Percentiles rank a stretch among this genome's conserved stretches.
Evolutionary conservation across 1,140 invertebrate genomes (phyloP).

Genomic region (Dendrolimus kikuchii): DNA sequence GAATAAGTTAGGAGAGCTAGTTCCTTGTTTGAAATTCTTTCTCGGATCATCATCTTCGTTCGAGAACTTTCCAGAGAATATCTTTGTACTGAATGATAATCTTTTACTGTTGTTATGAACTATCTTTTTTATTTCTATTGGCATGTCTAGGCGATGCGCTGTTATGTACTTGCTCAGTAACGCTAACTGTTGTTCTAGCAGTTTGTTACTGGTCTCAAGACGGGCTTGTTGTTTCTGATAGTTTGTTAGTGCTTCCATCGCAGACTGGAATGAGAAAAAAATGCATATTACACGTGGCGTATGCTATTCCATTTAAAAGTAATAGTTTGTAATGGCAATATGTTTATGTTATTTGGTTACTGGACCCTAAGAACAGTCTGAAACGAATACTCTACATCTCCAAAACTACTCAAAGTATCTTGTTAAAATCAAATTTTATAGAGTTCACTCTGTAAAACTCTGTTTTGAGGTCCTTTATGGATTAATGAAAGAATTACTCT

Average conservation of each 20-base stretch:
- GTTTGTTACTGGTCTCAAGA: conserved; percentile 52
- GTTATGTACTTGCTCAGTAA: conserved; percentile 54
- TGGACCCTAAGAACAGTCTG: too few species aligned
- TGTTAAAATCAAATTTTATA: too few species aligned
- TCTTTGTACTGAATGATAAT: conserved; percentile 56
- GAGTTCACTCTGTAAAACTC: too few species aligned
- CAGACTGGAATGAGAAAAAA: conserved; percentile 40
- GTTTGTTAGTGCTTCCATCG: conserved; percentile 57
- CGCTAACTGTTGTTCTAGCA: conserved; percentile 58
- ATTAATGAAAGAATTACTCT: too few species aligned
- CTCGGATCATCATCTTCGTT: conserved; percentile 39
- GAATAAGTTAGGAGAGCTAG: conserved; percentile 63
- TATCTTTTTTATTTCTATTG: conserved; percentile 57
- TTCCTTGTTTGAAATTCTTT: conserved; percentile 53
- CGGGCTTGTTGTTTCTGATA: conserved; percentile 55
- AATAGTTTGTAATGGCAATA: not conserved
- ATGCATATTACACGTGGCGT: not conserved
- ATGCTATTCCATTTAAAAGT: not conserved
- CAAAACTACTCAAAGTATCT: too few species aligned
- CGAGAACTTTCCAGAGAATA: conserved; percentile 53
- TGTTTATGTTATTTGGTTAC: too few species aligned
- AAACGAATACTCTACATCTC: too few species aligned
- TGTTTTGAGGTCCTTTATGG: too few species aligned
- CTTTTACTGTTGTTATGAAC: conserved; percentile 58
- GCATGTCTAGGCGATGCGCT: conserved; percentile 50